A percentile compares a stretch with the other conserved stretches of the same genome.
Evolutionary conservation across 2,888 invertebrate species (phyloP).

Genomic region (Euphydryas editha): DNA sequence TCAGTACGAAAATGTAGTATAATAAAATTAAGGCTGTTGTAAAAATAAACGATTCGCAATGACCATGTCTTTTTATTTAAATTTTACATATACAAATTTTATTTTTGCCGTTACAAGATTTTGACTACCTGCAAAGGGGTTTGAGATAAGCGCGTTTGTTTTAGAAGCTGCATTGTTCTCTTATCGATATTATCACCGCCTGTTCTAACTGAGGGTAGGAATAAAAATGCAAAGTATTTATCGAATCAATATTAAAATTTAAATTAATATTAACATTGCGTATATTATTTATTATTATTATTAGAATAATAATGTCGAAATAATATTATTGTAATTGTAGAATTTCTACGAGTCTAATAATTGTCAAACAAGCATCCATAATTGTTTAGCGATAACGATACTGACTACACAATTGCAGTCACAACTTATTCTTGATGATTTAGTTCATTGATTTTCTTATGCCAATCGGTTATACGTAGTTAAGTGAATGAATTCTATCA

Average conservation of each 20-base stretch:
- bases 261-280: not conserved
- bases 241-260: not conserved
- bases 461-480: too few relatives aligned
- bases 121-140: conserved; percentile 41
- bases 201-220: conserved; percentile 13
- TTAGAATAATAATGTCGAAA: too few relatives aligned
- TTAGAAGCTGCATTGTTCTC: conserved; percentile 45
- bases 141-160: conserved; percentile 45
- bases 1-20: not conserved
- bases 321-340: too few relatives aligned
- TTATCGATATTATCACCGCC: conserved; percentile 41
- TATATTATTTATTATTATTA: not conserved
- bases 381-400: too few relatives aligned
- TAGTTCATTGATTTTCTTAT: too few relatives aligned
- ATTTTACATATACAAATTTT: conserved; percentile 14
- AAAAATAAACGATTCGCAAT: not conserved
- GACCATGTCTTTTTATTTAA: conserved; percentile 9
- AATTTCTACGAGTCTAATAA: too few relatives aligned
- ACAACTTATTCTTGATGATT: too few relatives aligned
- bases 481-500: too few relatives aligned
- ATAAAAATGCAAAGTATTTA: not conserved
- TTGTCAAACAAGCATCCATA: too few relatives aligned
- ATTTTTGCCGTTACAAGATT: conserved; percentile 22
- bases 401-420: too few relatives aligned
- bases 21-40: not conserved